Base-by-base conservation (phyloP, 2,113 vertebrate genomes). In the Pyrgilauda ruficollis region DNA sequence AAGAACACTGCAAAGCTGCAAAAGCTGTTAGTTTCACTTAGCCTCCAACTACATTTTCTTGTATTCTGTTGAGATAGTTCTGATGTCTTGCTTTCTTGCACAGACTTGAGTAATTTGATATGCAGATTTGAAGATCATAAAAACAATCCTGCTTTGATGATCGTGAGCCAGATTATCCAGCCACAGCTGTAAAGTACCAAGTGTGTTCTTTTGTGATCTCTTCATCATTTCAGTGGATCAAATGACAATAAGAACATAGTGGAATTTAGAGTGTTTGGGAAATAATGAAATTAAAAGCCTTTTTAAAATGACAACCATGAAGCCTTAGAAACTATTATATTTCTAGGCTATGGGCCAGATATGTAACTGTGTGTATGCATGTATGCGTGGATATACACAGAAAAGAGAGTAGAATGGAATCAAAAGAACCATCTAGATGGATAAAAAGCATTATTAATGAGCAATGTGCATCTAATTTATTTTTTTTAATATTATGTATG, bases 61-160 rank as follows among this genome's bases (percentile, higher is more conserved):
- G 31, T 74, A 77, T 41, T 93, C 74, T 91, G n/a, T 68, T 94
- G 74, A 97, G 46, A 81, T 94, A 95, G 89, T 90, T 79, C 78
- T 89, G 75, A 83, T 85, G 67, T 58, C 37, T 89, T 95, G 35
- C 13, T 95, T 70, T 94, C 96, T 81, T 14, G 1, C 92, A 72
- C 87, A 81, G 49, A 90, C 50, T 83, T 94, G 75, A 21, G 66
- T 92, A 97, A 96, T 95, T 96, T 87, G 72, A 84, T 97, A 96
- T 97, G 83, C 77, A 94, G 73, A 96, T 96, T 70, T 96, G 80
- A 96, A 93, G 95, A 93, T 97, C 94, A 95, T 96, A 77, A 94
- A 97, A 93, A 77, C 89, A 96, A 89, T 96, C 89, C 75, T 93
- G 68, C 94, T 98, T 96, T 95, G 87, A 95, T 97, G 95, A 96